These are phyloP conservation scores for Portevinia maculata DNA, from an alignment of 2,888 invertebrate species.

Conservation along the genomic window DNA sequence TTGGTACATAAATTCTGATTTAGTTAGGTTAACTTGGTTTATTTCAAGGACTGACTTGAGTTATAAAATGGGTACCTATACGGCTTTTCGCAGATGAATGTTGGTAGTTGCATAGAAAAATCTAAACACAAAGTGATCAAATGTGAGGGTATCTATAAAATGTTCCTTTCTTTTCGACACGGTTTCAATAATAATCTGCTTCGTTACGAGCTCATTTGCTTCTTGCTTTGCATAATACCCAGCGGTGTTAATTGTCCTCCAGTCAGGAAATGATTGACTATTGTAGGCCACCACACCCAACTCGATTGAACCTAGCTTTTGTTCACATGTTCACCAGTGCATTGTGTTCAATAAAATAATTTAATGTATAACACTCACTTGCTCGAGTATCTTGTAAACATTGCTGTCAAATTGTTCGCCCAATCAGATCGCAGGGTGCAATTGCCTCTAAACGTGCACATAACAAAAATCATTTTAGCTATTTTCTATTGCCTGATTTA, in stretches of 20 bases:
- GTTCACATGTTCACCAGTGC: conserved; percentile 36
- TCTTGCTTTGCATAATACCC: conserved; percentile 44
- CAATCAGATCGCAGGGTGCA: background rate
- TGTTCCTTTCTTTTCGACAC: background rate
- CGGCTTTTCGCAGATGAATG: too few relatives aligned
- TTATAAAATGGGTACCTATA: too few relatives aligned
- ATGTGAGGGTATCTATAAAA: too few relatives aligned
- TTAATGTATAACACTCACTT: conserved; percentile 51
- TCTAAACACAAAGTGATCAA: too few relatives aligned
- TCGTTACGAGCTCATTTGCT: conserved; percentile 11
- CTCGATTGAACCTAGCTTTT: conserved; percentile 23
- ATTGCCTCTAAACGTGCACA: background rate
- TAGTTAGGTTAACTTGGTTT: too few relatives aligned
- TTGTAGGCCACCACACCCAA: conserved; percentile 70
- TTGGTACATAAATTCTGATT: background rate
- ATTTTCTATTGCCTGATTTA: conserved; percentile 47
- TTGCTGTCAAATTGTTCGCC: conserved; percentile 50
- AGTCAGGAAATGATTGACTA: conserved; percentile 71
- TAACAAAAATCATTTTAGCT: conserved; percentile 23
- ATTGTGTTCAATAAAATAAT: conserved; percentile 54
- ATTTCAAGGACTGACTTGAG: too few relatives aligned
- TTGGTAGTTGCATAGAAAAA: too few relatives aligned
- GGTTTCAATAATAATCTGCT: background rate
- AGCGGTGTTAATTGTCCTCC: conserved; percentile 22
- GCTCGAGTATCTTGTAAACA: conserved; percentile 46